Base-by-base conservation (phyloP, 2,113 vertebrate species). In the Menura novaehollandiae region DNA sequence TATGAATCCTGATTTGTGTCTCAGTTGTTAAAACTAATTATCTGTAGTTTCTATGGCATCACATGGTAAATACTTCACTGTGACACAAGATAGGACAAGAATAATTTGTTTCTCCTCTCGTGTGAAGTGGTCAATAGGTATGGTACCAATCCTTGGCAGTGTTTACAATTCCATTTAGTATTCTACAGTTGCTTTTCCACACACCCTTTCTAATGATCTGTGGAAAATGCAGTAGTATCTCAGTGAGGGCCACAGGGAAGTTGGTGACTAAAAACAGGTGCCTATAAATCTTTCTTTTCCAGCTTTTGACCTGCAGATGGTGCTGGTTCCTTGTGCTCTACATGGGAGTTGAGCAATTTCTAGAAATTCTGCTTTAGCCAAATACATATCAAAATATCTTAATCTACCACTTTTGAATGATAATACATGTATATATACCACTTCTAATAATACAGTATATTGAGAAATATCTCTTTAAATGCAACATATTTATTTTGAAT, bases 281-380 rank as follows among this genome's bases (percentile, higher is more conserved):
- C 10, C 33, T 51, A 0, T 6, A 17, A 46, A 33, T 49, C 35
- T 76, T 51, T 55, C 24, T 73, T 63, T 75, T 66, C 35, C 49
- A 80, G 39, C 8, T 60, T 66, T 37, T 75, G n/a, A 56, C 77
- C 93, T 82, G 66, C 30, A 96, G 95, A n/a, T 96, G 93, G 95
- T 68, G 83, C 83, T 91, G 62, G 14, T 69, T 86, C 73, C 43
- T 37, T 35, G 23, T 11, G 6, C 11, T 0, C 27, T 8, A 12
- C 30, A 19, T 0, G 1, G 13, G 75, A 71, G 2, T 10, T 18
- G 7, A 58, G 51, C 71, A 71, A 67, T 26, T 89, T 86, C 55
- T 75, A 90, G 85, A 92, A 94, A 72, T 85, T 18, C 30, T 24
- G 30, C 15, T 85, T 16, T 37, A 33, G 41, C 6, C n/a, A 71